Conservation (phyloP, 1,140 invertebrate species). For the Trissolcus basalis region DNA sequence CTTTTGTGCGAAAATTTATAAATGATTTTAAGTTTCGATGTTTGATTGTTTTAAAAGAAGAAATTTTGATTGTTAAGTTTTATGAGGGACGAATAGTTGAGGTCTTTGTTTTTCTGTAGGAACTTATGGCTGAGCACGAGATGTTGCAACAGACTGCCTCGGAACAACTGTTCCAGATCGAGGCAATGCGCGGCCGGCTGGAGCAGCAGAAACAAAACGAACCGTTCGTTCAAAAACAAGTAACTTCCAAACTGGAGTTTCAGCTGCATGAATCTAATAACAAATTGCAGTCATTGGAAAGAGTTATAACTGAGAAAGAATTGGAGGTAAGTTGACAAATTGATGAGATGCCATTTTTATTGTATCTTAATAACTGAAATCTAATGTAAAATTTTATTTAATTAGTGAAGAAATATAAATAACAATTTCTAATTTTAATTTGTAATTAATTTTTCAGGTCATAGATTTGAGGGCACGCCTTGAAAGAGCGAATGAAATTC, state of each 20-base stretch:
- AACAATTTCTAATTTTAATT: too few species aligned
- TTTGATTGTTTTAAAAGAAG: too few species aligned
- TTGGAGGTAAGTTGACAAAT: constrained; percentile 60
- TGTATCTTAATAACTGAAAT: too few species aligned
- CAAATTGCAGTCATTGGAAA: constrained; percentile 67
- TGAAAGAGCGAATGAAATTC: constrained; percentile 70
- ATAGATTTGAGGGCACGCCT: constrained; percentile 73
- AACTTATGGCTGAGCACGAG: constrained; percentile 86
- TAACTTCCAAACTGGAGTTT: constrained; percentile 81
- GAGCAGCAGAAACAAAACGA: constrained; percentile 85
- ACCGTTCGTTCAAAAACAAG: constrained; percentile 82
- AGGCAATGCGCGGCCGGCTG: constrained; percentile 84
- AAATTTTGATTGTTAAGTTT: too few species aligned
- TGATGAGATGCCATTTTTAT: constrained; percentile 4
- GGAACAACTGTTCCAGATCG: constrained; percentile 87
- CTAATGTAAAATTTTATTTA: too few species aligned
- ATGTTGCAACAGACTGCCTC: constrained; percentile 86
- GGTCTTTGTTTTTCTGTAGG: constrained; percentile 74
- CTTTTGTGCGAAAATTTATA: constrained; percentile 19
- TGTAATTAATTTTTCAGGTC: constrained; percentile 54
- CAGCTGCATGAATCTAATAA: constrained; percentile 79
- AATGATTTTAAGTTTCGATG: neutral
- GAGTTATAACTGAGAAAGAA: constrained; percentile 67
- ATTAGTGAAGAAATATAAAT: too few species aligned
- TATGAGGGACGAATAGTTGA: too few species aligned